These are phyloP conservation scores for Phyto melanocephala DNA, from an alignment of 2,888 invertebrate genomes.

Conservation along the genomic window DNA sequence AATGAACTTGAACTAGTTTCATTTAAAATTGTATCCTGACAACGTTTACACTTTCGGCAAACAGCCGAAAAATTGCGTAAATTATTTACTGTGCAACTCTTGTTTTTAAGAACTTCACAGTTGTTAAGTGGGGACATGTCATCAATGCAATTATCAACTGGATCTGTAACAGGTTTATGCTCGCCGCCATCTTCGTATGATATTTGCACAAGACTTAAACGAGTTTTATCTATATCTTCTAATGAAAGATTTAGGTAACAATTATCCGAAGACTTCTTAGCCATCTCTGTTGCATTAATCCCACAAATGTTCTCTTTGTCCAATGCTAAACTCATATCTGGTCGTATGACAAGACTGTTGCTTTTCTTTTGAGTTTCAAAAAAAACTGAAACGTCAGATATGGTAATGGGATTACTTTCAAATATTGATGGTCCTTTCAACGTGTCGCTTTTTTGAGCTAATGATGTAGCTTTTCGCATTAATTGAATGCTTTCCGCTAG, in stretches of 20 bases:
- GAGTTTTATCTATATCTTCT: constrained; percentile 66
- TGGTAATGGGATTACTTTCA: constrained; percentile 70
- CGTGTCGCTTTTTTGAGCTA: not conserved
- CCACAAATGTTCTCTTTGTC: not conserved
- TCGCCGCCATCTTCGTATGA: constrained; percentile 54
- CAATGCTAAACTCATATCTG: not conserved
- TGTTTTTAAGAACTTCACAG: not conserved
- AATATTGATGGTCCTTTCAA: not conserved
- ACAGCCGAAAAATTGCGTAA: constrained; percentile 44
- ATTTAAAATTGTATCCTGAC: constrained; percentile 65
- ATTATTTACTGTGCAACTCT: not conserved
- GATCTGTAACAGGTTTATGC: not conserved
- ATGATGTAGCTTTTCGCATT: constrained; percentile 11
- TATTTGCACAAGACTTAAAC: constrained; percentile 70
- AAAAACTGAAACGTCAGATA: constrained; percentile 70
- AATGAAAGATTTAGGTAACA: constrained; percentile 51
- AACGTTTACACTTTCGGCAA: constrained; percentile 69
- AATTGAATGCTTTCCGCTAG: constrained; percentile 40
- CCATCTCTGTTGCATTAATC: not conserved
- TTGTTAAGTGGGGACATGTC: not conserved
- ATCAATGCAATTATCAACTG: not conserved
- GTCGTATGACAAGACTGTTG: not conserved
- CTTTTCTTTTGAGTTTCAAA: constrained; percentile 46
- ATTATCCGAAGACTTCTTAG: constrained; percentile 18
- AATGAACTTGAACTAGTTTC: constrained; percentile 47